Base-by-base conservation (phyloP, 2,113 vertebrate species). In the Rutilus rutilus region DNA sequence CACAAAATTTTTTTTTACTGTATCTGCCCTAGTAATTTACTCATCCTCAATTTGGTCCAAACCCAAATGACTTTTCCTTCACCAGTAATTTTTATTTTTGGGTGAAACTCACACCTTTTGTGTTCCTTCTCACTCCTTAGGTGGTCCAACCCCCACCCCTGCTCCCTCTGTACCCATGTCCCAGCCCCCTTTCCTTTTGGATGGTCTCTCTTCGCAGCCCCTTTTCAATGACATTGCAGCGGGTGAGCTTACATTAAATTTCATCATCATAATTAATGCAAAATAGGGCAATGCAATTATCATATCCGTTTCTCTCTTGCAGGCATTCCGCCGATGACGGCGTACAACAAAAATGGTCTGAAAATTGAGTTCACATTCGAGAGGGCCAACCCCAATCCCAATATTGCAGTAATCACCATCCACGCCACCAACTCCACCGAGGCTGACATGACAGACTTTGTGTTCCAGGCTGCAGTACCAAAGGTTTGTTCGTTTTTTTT, bases 401-500 rank as follows among this genome's bases (percentile, higher is more conserved):
- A 97, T 73, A 92, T 99, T 90, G 97, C 97, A 15, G 96, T 99
- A 93, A 99, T 99, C 90, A 99, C 98, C 76, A 99, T 99, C 94
- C 97, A 98, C 86, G 98, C 98, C 91, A 97, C 96, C 89, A 99
- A 99, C 94, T 94, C 96, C 87, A 97, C 97, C 75, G 98, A 99
- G 79, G 92, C 95, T 89, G 98, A 99, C 62, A 99, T 99, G 97
- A 98, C 97, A 33, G 98, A 99, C 78, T 99, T 99, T 93, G 98
- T 99, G 94, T 99, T 99, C 94, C 98, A 99, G 94, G 98, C 98
- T 97, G 98, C 98, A 92, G 98, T 99, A 97, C 98, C 98, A 99
- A 99, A 99, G 98, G 98, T 99, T 71, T 62, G 23, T 21, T 36
- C 1, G 1, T 50, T 57, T 57, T 33, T 30, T 6, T 57, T 57